Base-by-base conservation (phyloP, 2,113 vertebrate genomes). In the Struthidea cinerea region DNA sequence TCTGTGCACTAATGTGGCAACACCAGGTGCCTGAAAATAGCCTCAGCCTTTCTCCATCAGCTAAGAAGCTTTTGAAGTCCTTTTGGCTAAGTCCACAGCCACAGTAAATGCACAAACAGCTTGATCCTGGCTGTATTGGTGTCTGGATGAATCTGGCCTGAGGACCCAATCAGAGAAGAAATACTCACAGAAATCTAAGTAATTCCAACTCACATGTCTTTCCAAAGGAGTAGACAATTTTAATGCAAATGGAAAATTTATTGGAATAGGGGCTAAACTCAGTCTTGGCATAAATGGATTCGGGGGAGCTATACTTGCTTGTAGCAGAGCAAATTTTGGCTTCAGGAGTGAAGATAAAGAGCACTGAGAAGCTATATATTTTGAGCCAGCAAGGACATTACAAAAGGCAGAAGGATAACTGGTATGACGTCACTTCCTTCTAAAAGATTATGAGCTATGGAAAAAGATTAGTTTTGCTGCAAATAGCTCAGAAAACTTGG, bases 201-300 rank as follows among this genome's bases (percentile, higher is more conserved):
- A 94, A 90, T 93, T 94, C 55, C 60, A 80, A 55, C 67, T 63
- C 33, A 4, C 28, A 2, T 42, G 78, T 69, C 50, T 77, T 76
- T 77, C 67, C 75, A 88, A 27, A 24, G 55, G 50, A 73, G 60
- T 22, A 70, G 71, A 90, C 28, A n/a, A n/a, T 78, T 90, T 77
- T 89, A 89, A 78, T 94, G 84, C 47, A 84, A 96, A 92, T 87
- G 47, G 83, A 93, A 84, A 71, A 90, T 90, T 93, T 92, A 92
- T 69, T 96, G 84, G 91, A 78, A 65, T 57, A 80, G 61, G 76
- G 37, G 30, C 42, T 93, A 60, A 90, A 86, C 47, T 89, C 42
- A 70, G 57, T 33, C 67, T 85, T 85, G 81, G 71, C 70, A 39
- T 76, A 85, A 95, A 79, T 63, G 78, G 87, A 82, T 95, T 77